A percentile compares a stretch with the other conserved stretches of the same genome.
Evolutionary conservation across 2,113 vertebrate genomes (phyloP).

Genomic region (Oreochromis tanganicae): DNA sequence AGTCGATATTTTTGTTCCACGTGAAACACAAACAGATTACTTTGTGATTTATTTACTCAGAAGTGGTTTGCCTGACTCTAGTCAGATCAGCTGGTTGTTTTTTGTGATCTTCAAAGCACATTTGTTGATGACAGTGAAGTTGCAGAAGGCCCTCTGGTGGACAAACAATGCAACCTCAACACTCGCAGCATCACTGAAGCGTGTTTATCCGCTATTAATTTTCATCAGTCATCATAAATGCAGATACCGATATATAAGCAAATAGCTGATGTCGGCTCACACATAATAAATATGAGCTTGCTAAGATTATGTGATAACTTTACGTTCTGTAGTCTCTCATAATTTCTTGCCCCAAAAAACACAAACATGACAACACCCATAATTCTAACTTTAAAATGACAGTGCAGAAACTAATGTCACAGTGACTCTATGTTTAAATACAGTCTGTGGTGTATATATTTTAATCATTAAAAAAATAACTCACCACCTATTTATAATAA

Average conservation of each 20-base stretch:
- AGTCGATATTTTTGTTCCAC: neutral
- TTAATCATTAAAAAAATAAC: neutral
- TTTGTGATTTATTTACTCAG: neutral
- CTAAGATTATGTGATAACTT: neutral
- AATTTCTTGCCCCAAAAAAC: neutral
- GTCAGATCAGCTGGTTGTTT: neutral
- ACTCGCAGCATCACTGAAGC: neutral
- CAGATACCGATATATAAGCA: rapidly evolving
- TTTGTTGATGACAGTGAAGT: neutral
- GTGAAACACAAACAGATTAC: neutral
- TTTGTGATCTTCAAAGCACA: neutral
- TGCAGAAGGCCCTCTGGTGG: neutral
- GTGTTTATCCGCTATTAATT: neutral
- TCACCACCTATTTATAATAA: neutral
- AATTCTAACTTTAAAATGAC: neutral
- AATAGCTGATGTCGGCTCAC: neutral
- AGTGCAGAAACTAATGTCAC: neutral
- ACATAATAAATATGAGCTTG: neutral
- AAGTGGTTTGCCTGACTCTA: neutral
- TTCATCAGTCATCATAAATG: neutral
- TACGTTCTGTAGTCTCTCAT: neutral
- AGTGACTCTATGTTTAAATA: neutral
- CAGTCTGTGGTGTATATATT: neutral
- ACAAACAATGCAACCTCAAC: neutral
- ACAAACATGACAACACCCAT: neutral